These are phyloP conservation scores for Bibio marci DNA, from an alignment of 2,888 invertebrate species.

Conservation along the genomic window DNA sequence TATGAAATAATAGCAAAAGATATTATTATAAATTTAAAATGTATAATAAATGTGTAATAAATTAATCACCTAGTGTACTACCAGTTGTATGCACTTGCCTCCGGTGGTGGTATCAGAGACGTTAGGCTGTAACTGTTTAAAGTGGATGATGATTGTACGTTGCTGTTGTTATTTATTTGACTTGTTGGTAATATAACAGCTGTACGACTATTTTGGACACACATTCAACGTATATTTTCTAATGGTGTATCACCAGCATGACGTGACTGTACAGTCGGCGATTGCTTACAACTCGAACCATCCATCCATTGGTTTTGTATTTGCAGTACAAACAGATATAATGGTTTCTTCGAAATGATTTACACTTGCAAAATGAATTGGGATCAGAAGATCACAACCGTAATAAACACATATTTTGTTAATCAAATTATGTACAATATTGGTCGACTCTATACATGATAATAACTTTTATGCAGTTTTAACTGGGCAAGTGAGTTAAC, in stretches of 20 bases:
- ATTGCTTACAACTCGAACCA: slow-evolving; percentile 35
- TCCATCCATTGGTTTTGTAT: slow-evolving; percentile 93
- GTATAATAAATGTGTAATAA: too few relatives aligned
- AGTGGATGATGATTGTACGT: slow-evolving; percentile 12
- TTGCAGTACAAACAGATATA: slow-evolving; percentile 70
- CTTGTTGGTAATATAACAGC: slow-evolving; percentile 62
- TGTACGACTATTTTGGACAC: slow-evolving; percentile 48
- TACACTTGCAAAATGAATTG: too few relatives aligned
- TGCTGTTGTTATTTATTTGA: too few relatives aligned
- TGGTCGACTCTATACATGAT: too few relatives aligned
- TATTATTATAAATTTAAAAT: too few relatives aligned
- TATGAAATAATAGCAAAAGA: too few relatives aligned
- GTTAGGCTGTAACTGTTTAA: slow-evolving; percentile 19
- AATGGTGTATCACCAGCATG: slow-evolving; percentile 68
- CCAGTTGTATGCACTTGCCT: slow-evolving; percentile 41
- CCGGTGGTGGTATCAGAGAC: slow-evolving; percentile 39
- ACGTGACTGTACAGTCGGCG: slow-evolving; percentile 41
- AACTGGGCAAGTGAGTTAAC: too few relatives aligned
- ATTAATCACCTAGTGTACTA: slow-evolving; percentile 13
- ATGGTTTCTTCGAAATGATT: too few relatives aligned
- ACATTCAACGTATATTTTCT: slow-evolving; percentile 86
- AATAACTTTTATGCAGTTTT: too few relatives aligned
- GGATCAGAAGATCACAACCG: too few relatives aligned
- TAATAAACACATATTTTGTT: too few relatives aligned
- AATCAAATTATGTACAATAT: too few relatives aligned